phyloP scores from a whole-genome alignment of 92 coral and sea anemone genomes.

The Phenganax marumi region DNA sequence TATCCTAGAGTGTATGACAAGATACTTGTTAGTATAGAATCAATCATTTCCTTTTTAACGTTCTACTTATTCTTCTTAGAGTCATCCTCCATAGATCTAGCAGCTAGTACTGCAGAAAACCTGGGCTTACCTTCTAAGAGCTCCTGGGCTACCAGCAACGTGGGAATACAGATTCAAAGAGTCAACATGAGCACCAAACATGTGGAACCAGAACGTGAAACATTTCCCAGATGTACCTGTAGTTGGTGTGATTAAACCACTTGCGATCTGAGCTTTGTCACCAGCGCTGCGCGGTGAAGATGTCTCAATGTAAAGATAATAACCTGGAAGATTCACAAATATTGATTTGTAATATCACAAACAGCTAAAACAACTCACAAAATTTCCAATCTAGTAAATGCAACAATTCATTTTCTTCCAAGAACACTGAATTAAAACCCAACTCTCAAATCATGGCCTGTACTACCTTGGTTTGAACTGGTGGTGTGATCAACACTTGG shows the following conservation, averaged over 20 bases:
- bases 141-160: slow-evolving; percentile 61
- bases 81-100: neutral
- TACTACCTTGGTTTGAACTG: slow-evolving; percentile 68
- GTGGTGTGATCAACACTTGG: slow-evolving; percentile 85
- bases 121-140: slow-evolving; percentile 59
- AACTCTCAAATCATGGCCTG: neutral
- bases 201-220: slow-evolving; percentile 94
- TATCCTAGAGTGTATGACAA: slow-evolving; percentile 46
- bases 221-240: slow-evolving; percentile 84
- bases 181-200: slow-evolving; percentile 93
- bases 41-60: neutral
- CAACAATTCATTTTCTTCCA: neutral
- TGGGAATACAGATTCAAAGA: slow-evolving; percentile 66
- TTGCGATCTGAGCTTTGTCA: slow-evolving; percentile 80
- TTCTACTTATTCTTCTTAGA: no score
- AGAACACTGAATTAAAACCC: neutral
- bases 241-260: slow-evolving; percentile 84
- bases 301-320: slow-evolving; percentile 88
- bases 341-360: neutral
- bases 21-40: neutral
- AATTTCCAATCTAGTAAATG: neutral
- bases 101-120: neutral
- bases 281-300: slow-evolving; percentile 71
- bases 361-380: no score
- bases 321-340: slow-evolving; percentile 55